Conservation (phyloP, 2,888 invertebrate species). For the Pammene fasciana region DNA sequence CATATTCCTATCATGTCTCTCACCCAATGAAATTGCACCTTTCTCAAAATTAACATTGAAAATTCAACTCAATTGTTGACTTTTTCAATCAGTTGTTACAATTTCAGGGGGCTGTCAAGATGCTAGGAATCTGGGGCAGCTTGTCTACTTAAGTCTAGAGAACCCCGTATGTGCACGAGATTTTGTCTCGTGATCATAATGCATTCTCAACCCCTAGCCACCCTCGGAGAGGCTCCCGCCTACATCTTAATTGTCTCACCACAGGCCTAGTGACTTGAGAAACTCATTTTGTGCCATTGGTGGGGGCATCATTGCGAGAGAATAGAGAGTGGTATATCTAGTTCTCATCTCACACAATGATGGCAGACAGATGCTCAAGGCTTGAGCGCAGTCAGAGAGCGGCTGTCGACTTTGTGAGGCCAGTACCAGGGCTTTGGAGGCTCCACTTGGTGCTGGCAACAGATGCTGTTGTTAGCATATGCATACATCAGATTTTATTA, state of each 20-base stretch:
- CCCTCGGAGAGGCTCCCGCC: slow-evolving; percentile 64
- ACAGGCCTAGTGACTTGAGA: slow-evolving; percentile 47
- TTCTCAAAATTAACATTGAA: slow-evolving; percentile 26
- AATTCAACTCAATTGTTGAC: slow-evolving; percentile 15
- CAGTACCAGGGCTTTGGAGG: slow-evolving; percentile 61
- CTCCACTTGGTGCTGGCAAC: slow-evolving; percentile 66
- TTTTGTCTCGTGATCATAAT: slow-evolving; percentile 66
- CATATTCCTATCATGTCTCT: slow-evolving; percentile 68
- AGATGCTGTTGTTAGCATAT: slow-evolving; percentile 51
- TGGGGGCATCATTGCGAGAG: slow-evolving; percentile 58
- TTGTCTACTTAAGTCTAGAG: slow-evolving; percentile 76
- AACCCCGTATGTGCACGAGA: slow-evolving; percentile 73
- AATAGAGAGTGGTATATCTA: slow-evolving; percentile 44
- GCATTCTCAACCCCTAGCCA: slow-evolving; percentile 69
- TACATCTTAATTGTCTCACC: slow-evolving; percentile 54
- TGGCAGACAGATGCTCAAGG: slow-evolving; percentile 51
- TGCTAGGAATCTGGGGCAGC: slow-evolving; percentile 67
- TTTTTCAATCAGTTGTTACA: slow-evolving; percentile 52
- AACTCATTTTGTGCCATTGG: slow-evolving; percentile 50
- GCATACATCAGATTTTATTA: slow-evolving; percentile 10
- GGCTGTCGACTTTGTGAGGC: slow-evolving; percentile 65
- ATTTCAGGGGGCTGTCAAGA: slow-evolving; percentile 65
- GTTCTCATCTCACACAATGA: slow-evolving; percentile 56
- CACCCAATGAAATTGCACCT: slow-evolving; percentile 67
- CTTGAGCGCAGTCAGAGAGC: slow-evolving; percentile 66